Evolutionary conservation across 2,113 vertebrate genomes (phyloP), one percentile per base, ranked within the genome.

Genomic region (Sorex araneus): DNA sequence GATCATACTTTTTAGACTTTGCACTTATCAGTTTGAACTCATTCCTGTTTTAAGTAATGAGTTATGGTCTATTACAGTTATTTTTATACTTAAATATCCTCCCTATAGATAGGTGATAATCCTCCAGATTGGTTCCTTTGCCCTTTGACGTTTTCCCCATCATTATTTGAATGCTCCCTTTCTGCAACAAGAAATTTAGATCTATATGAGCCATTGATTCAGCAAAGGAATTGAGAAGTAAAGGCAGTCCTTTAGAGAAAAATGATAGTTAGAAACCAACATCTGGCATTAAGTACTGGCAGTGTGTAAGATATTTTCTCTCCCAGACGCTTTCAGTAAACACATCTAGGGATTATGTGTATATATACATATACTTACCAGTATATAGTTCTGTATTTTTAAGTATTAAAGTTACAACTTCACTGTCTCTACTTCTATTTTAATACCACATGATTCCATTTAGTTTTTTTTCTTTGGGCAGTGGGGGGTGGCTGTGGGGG

Each of bases 41-140:
- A 27, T n/a, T 81, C 69, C 74, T 69, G 6, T 84, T 92, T 90
- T 54, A 77, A 21, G 67, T 87, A 83, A 28, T 80, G 63, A 16
- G 4, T 45, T 77, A 13, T 57, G 54, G 83, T 85, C 15, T 50
- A n/a, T 84, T 71, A 15, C 18, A 45, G 10, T 45, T 4, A 32
- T 87, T 60, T 60, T 60, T 18, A 21, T 60, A 50, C 47, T 40
- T 50, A 50, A 50, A 50, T 50, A 16, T 28, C 18, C 8, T 11
- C 5, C 27, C 7, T 15, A 11, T 18, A 13, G 78, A 90, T 75
- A 84, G 34, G 34, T 76, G n/a, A 64, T 30, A 13, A 30, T 91
- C 30, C 43, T 89, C 70, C n/a, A 9, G 9, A 30, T 13, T 34
- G 32, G 18, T 70, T 91, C 34, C 23, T 45, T 8, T 64, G 32